Percentiles rank a stretch among this genome's conserved stretches.
Conservation (phyloP, 2,113 vertebrate species). For the Zootoca vivipara region DNA sequence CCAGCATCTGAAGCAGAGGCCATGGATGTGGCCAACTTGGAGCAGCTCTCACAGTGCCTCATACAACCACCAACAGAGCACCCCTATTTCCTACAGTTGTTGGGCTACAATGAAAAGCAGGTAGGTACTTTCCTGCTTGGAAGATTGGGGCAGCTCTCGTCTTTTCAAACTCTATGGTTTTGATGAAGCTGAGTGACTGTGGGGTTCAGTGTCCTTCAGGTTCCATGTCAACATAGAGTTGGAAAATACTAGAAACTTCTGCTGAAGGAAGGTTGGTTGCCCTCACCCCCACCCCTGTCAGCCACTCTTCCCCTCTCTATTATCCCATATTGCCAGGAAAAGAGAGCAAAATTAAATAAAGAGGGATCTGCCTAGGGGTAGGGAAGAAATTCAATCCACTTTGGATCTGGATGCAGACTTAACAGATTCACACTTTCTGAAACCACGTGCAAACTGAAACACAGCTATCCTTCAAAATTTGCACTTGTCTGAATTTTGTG, state of each 20-base stretch:
- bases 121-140: conserved; percentile 20
- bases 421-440: no score
- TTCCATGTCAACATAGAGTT: neutral
- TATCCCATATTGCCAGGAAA: neutral
- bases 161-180: neutral
- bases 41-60: conserved; percentile 89
- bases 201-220: neutral
- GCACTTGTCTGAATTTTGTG: no score
- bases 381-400: no score
- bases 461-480: no score
- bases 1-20: conserved; percentile 43
- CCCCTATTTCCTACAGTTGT: conserved; percentile 90
- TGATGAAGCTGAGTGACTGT: neutral
- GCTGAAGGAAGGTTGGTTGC: neutral
- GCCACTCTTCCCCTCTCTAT: neutral
- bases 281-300: neutral
- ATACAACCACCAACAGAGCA: conserved; percentile 88
- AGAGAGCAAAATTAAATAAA: neutral
- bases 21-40: conserved; percentile 77
- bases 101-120: conserved; percentile 87
- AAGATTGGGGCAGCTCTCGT: neutral
- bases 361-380: no score
- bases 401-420: no score
- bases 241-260: neutral
- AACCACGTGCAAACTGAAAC: no score